phyloP scores from a whole-genome alignment of 30 jellyfish, hydroid and myxozoan species.

The Phacellophora camtschatica region DNA sequence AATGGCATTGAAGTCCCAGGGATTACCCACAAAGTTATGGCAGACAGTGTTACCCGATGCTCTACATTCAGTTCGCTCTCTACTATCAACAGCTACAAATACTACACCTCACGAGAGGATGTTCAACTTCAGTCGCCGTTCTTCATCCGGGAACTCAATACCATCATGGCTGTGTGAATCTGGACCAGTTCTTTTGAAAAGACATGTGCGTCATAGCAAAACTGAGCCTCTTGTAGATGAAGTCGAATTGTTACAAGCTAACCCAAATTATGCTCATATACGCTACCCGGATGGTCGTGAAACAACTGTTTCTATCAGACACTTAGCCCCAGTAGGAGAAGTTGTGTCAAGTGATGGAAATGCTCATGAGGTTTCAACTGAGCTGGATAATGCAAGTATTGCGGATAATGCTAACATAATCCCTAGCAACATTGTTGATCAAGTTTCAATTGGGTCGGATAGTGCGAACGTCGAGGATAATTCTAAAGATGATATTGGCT shows the following conservation, averaged over 20 bases:
- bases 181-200: conserved; percentile 6
- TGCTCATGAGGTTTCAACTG: too few species aligned
- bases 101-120: conserved; percentile 57
- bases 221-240: conserved; percentile 57
- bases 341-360: too few species aligned
- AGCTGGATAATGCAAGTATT: too few species aligned
- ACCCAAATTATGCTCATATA: conserved; percentile 58
- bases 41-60: conserved; percentile 42
- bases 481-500: too few species aligned
- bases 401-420: too few species aligned
- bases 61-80: conserved; percentile 67
- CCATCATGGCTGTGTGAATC: background rate
- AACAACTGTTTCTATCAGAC: conserved; percentile 62
- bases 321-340: too few species aligned
- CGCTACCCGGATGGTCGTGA: conserved; percentile 74
- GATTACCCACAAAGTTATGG: conserved; percentile 17
- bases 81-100: conserved; percentile 55
- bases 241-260: conserved; percentile 59
- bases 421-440: too few species aligned
- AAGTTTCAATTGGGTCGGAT: too few species aligned
- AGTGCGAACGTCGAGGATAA: too few species aligned
- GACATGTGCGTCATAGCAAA: conserved; percentile 44
- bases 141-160: too few species aligned
- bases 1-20: conserved; percentile 3
- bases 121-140: conserved; percentile 3